Evolutionary conservation across 1,140 invertebrate species (phyloP), one percentile per base, ranked within the genome.

Genomic region (Vollenhovia emeryi): DNA sequence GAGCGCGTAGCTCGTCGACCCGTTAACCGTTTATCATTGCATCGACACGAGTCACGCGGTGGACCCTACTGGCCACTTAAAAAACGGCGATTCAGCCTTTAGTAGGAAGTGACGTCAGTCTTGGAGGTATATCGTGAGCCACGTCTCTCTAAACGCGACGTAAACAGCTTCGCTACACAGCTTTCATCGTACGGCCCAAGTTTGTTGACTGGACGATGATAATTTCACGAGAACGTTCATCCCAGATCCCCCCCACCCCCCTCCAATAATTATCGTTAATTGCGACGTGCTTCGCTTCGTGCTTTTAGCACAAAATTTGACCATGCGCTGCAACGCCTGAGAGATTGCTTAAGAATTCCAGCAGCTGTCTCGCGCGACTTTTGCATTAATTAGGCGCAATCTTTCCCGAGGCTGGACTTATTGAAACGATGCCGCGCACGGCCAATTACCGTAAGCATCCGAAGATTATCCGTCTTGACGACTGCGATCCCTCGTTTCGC

Each of bases 101-200:
- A 93, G 91, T 92, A 93, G 93, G 93, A 94, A 93, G 89, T 94
- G 92, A 93, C 93, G 92, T 93, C 92, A 93, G 69, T 48, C 27
- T 55, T 36, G 24, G 57, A 75, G 59, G 68, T 83, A 73, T 55
- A 78, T 43, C 73, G 73, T 74, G 43, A 73, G 8, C 24, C 64
- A 52, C 76, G 18, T 62, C 24, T 62, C 21, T 27, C 45, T 50
- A 45, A 57, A 24, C 40, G 27, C 68, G 57, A 45, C 43, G 40
- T 75, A 84, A 79, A 87, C 45, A 66, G 62, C 62, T 66, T 66
- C n/a, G n/a, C 36, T 33, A 43, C 27, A 60, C 45, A 15, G 18
- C 36, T 84, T 73, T 62, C 33, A 40, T 60, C 64, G n/a, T 33
- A 59, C 33, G 62, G 27, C 21, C 15, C 1, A 6, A 30, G 33